These are phyloP conservation scores for Mus caroli DNA, from an alignment of 2,797 vertebrate genomes.

Conservation along the genomic window DNA sequence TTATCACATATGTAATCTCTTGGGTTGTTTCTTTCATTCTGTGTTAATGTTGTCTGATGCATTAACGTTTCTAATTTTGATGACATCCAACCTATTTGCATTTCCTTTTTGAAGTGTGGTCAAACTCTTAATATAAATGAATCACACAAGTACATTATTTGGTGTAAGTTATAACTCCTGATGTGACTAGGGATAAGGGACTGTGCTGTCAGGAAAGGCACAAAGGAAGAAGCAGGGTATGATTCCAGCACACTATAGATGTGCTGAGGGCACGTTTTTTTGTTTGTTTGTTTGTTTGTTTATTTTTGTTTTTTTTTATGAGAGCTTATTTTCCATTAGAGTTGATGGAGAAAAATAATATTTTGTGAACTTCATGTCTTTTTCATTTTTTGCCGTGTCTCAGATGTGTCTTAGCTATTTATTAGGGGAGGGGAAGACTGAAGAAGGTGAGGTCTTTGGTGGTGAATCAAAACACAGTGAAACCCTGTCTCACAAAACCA, in stretches of 20 bases:
- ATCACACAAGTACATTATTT: neutral
- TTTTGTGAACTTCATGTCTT: neutral
- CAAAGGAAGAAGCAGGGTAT: neutral
- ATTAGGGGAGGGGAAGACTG: neutral
- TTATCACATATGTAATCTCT: neutral
- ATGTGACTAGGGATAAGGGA: neutral
- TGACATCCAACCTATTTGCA: neutral
- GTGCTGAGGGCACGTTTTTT: neutral
- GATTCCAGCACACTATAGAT: neutral
- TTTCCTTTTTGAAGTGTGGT: neutral
- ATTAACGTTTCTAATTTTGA: constrained; percentile 13
- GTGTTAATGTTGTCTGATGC: neutral
- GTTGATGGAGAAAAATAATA: neutral
- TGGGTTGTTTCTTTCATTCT: neutral
- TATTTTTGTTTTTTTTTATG: neutral
- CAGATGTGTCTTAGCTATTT: neutral
- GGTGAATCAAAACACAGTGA: neutral
- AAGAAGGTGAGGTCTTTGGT: neutral
- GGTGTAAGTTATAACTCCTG: neutral
- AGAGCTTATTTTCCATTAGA: neutral
- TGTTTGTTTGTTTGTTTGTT: too few species aligned
- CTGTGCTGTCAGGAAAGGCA: neutral
- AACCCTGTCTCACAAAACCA: neutral
- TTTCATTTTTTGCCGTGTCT: neutral
- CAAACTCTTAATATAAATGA: neutral